Evolutionary conservation across 2,797 vertebrate genomes (phyloP), one percentile per base, ranked within the genome.

Genomic region (Silurus lanzhouensis): DNA sequence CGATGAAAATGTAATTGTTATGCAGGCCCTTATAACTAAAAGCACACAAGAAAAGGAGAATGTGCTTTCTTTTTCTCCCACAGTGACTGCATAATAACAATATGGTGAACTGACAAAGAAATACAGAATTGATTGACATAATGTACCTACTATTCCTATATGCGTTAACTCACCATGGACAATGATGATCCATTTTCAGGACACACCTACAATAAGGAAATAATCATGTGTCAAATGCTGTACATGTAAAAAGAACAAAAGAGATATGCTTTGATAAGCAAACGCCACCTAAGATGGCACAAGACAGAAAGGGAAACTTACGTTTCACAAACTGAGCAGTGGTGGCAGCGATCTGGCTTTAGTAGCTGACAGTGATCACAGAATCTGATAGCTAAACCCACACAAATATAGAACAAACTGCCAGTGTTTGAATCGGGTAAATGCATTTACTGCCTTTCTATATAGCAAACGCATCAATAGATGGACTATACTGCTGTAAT

Each of bases 141-240:
- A 7, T 52, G 1, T 52, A 52, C 10, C 48, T 10, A 52, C 15
- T 61, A 31, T 38, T 31, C 15, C 25, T 76, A 25, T 58, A 2
- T 78, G 61, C 55, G 60, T 78, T 78, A 60, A 93, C 95, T 89
- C 94, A 99, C 98, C 98, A 99, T 0, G 98, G 98, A 87, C 98
- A 99, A 89, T 99, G 98, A 93, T 99, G 98, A 93, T 99, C 98
- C 98, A 99, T 99, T 94, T 99, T 99, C 90, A 99, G 93, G 87
- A 99, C 96, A 72, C 98, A 99, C 86, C 98, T 99, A 90, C 27
- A 90, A 90, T 84, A 88, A 38, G 17, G 63, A 66, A 70, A 22
- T 61, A 3, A 79, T 52, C 6, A 52, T 52, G 48, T 10, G 10
- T 52, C 48, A 38, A 61, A 70, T 72, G 12, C 27, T n/a, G 77